These are phyloP conservation scores for Haemorhous mexicanus DNA, from an alignment of 2,113 vertebrate species.

Conservation along the genomic window DNA sequence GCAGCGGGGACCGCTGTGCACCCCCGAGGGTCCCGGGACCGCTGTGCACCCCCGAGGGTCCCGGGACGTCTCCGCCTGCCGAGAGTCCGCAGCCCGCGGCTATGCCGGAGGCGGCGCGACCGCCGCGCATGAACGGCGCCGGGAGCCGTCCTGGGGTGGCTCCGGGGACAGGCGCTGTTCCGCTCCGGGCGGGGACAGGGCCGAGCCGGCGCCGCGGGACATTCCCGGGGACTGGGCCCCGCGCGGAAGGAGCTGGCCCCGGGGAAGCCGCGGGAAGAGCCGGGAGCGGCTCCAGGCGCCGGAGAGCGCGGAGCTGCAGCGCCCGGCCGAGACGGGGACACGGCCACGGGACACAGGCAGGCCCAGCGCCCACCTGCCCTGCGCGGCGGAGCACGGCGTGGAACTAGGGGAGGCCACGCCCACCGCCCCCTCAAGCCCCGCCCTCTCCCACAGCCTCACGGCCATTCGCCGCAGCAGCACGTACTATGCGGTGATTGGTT, in stretches of 20 bases:
- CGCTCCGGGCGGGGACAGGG: not conserved
- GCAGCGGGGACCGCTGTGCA: accelerated
- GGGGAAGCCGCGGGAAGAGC: not conserved
- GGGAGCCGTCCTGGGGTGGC: not conserved
- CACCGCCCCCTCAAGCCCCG: accelerated
- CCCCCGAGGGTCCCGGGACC: no score
- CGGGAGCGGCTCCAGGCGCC: not conserved
- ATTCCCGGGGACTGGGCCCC: no score
- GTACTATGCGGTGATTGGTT: not conserved
- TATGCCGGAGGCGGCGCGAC: not conserved
- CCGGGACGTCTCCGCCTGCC: no score
- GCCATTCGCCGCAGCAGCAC: accelerated
- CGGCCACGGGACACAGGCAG: not conserved
- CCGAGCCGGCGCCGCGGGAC: not conserved
- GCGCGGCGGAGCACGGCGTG: accelerated
- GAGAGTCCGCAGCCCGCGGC: not conserved
- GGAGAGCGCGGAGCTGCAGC: not conserved
- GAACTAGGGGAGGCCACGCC: accelerated
- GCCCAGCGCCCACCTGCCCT: accelerated
- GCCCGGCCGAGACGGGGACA: not conserved
- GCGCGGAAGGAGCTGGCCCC: not conserved
- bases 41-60: not conserved
- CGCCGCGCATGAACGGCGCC: not conserved
- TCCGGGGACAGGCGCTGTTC: not conserved
- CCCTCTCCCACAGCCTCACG: accelerated